Evolutionary conservation across 2,797 vertebrate genomes (phyloP).

Genomic region (Gastrophryne carolinensis): DNA sequence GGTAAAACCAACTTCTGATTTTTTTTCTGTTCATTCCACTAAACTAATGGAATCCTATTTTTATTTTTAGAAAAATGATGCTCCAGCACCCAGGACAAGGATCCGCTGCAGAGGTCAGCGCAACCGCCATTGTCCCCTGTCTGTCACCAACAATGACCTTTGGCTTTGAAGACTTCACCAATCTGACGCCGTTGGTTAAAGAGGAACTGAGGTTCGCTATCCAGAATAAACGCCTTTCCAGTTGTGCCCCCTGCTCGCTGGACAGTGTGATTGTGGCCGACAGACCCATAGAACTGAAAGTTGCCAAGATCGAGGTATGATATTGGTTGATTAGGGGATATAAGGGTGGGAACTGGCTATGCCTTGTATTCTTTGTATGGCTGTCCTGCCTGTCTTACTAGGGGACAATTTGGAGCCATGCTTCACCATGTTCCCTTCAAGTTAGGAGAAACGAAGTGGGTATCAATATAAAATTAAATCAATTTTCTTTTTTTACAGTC

Average conservation of each 20-base stretch:
- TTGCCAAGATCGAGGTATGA: conserved; percentile 69
- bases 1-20: no score
- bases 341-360: background rate
- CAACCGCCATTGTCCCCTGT: conserved; percentile 89
- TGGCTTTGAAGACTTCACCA: conserved; percentile 91
- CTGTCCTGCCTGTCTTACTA: no score
- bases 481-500: conserved; percentile 7
- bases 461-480: no score
- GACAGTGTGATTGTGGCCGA: conserved; percentile 78
- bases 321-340: background rate
- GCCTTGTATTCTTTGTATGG: no score
- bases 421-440: no score
- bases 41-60: background rate
- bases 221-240: conserved; percentile 82
- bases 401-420: no score
- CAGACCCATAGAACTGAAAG: conserved; percentile 63
- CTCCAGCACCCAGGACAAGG: conserved; percentile 88
- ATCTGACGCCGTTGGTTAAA: conserved; percentile 87
- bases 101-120: conserved; percentile 88
- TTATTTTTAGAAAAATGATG: conserved; percentile 86
- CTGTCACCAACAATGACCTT: conserved; percentile 86
- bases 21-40: no score
- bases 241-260: conserved; percentile 73
- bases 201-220: conserved; percentile 91
- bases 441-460: no score